Conservation (phyloP, 2,888 invertebrate genomes). For the Allygus modestus region DNA sequence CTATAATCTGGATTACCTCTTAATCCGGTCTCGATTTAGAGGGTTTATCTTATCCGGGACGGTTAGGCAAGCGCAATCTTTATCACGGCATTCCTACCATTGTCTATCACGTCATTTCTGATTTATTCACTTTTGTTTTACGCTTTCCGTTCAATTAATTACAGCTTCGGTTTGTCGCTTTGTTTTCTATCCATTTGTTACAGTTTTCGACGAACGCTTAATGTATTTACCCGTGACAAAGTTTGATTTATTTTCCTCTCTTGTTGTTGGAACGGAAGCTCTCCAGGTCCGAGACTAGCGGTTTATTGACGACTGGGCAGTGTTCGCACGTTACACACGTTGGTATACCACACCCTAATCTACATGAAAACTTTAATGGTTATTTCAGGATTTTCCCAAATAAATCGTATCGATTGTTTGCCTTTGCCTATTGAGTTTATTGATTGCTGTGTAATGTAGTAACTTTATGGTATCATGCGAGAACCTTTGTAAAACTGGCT, state of each 20-base stretch:
- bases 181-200: constrained; percentile 54
- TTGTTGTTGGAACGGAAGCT: constrained; percentile 24
- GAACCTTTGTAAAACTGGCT: too few species aligned
- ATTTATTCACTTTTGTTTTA: constrained; percentile 58
- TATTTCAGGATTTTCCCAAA: too few species aligned
- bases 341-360: too few species aligned
- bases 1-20: constrained; percentile 39
- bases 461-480: too few species aligned
- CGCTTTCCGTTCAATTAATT: constrained; percentile 51
- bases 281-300: too few species aligned
- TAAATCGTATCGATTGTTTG: too few species aligned
- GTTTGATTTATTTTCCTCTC: background rate
- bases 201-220: constrained; percentile 2
- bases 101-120: constrained; percentile 32
- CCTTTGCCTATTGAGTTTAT: too few species aligned
- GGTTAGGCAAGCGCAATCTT: constrained; percentile 30
- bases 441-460: too few species aligned
- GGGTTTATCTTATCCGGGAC: constrained; percentile 46
- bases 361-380: too few species aligned
- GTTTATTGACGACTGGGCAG: too few species aligned
- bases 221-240: background rate
- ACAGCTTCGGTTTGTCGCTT: constrained; percentile 54
- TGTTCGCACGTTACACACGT: too few species aligned
- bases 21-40: constrained; percentile 14
- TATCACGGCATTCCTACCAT: constrained; percentile 41